Evolutionary conservation across 2,888 invertebrate species (phyloP), one percentile per base, ranked within the genome.

Genomic region (Clostera curtula): DNA sequence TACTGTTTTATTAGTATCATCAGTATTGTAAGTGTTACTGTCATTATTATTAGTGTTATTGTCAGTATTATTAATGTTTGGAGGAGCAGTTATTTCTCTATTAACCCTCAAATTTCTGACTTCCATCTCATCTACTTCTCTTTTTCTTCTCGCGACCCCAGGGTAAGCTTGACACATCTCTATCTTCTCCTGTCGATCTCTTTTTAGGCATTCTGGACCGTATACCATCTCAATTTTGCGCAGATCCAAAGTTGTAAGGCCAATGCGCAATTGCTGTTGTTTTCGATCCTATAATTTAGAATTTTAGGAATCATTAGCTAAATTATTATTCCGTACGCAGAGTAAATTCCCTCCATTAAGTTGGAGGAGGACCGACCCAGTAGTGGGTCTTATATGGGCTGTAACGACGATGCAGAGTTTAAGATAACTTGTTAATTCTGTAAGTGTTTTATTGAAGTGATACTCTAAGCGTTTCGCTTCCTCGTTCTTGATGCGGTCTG

Each of bases 151-250:
- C 0, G 55, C 56, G 0, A 62, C 54, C 1, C 60, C 66, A 0
- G 77, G 76, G 31, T 68, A 79, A 1, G 61, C 58, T 25, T 71
- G 71, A 27, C 80, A 80, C 0, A 74, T 36, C n/a, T 74, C 67
- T 0, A 72, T 34, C 34, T 80, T 75, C 18, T 72, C 73, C 3
- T 62, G 56, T 0, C 80, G 48, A 9, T 82, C 79, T 18, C 82
- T 41, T 0, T 43, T 46, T 2, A 40, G 47, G 27, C 82, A 82
- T 50, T 77, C 70, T 0, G 62, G 48, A 0, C 70, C 71, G 36
- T 83, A 83, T 0, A 80, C 54, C 0, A 70, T 32, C 15, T 74
- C 62, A 4, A 83, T 67, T 35, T 75, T 80, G 3, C 56, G 54
- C 0, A 79, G 2, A 25, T 83, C 82, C 1, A 18, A 24, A 0